phyloP scores from a whole-genome alignment of 1,140 invertebrate genomes.

The Lepidurus apus region DNA sequence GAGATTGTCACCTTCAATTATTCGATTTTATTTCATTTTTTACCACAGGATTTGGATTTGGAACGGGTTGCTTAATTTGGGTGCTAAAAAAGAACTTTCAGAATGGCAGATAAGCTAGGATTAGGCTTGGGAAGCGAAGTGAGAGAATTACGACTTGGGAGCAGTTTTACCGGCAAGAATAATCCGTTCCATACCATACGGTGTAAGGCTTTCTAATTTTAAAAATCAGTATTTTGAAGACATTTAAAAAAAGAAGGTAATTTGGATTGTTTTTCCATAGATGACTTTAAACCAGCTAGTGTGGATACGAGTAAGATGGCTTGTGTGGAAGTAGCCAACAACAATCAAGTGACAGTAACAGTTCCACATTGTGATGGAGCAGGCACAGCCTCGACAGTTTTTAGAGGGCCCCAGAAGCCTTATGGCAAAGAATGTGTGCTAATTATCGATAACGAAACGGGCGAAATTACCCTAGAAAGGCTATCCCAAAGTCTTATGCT shows the following conservation, averaged over 20 bases:
- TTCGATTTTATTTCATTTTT: too few species aligned
- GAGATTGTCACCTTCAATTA: too few species aligned
- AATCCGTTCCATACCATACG: constrained; percentile 76
- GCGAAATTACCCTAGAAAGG: constrained; percentile 87
- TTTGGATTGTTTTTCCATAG: constrained; percentile 53
- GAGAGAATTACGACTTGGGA: constrained; percentile 73
- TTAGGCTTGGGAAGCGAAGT: constrained; percentile 67
- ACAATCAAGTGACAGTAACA: constrained; percentile 81
- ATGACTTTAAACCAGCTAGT: constrained; percentile 96
- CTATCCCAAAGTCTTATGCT: constrained; percentile 84
- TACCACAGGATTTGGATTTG: too few species aligned
- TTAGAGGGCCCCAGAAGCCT: constrained; percentile 84
- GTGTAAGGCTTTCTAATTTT: constrained; percentile 59
- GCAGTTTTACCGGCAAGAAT: constrained; percentile 65
- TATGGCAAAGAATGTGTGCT: constrained; percentile 91
- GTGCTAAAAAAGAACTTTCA: not conserved
- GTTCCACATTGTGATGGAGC: constrained; percentile 88
- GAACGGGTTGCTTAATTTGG: not conserved
- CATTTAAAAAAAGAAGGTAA: constrained; percentile 4
- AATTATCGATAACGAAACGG: constrained; percentile 84
- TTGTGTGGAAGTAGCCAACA: constrained; percentile 76
- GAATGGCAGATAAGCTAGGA: constrained; percentile 64
- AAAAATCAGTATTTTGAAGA: constrained; percentile 26
- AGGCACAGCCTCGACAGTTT: constrained; percentile 81
- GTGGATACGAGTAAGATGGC: constrained; percentile 87